Base-by-base conservation (phyloP, 1,140 invertebrate species). In the Metaphire vulgaris region DNA sequence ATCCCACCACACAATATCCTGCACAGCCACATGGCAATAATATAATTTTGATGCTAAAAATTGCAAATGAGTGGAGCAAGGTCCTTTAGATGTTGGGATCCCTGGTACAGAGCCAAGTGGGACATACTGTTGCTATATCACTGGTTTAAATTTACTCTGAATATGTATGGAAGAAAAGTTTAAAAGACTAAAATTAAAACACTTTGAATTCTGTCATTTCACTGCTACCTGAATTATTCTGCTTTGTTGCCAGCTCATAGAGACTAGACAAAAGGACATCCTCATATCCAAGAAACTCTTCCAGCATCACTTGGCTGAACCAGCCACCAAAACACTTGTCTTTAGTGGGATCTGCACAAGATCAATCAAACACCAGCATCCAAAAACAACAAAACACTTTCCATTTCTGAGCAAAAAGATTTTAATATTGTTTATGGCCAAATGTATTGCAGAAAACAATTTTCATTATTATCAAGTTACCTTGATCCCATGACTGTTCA, bases 261-360 rank as follows among this genome's bases (percentile, higher is more conserved):
- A 56, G 41, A 56, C 41, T 56, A 21, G 41, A 56, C 41, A 56
- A 21, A 56, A 56, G 41, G 6, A 56, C 21, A 21, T 56, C 41
- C 41, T 56, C 41, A 56, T 56, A 56, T 56, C 41, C 41, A 56
- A 56, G 41, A 56, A 56, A 56, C 41, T 56, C 41, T 56, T 56
- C 41, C 41, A 56, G 41, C 41, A 56, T 56, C 41, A 56, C 41
- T 21, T 56, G 41, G 41, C 41, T 56, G 41, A 56, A 56, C 41
- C 41, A 56, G 41, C 41, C 41, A 56, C 41, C 41, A 56, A 56
- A 56, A 56, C 41, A 56, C 41, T 56, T 21, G 21, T 56, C 41
- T 56, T 56, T 56, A 6, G 21, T 12, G 6, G 41, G 41, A 56
- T 56, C 41, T 56, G 41, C 6, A 56, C 6, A 21, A 56, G 6